Evolutionary conservation across 2,113 vertebrate genomes (phyloP), one percentile per base, ranked within the genome.

Genomic region (Excalfactoria chinensis): DNA sequence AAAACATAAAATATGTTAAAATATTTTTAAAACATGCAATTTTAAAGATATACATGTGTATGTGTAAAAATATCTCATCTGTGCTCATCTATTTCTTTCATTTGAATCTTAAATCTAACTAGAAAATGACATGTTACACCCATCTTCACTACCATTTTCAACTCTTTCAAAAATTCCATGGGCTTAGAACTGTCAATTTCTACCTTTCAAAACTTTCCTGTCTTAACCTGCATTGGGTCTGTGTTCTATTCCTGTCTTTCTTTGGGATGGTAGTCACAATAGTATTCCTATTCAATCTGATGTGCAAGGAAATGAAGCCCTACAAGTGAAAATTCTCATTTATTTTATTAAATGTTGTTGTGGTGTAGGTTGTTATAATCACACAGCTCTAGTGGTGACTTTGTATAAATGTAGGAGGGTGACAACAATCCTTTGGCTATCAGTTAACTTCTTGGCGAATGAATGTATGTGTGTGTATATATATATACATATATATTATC

Each of bases 301-400:
- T 86, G 86, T 55, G 5, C n/a, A 79, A 56, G 74, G 63, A 68
- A 66, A 67, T 1, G 4, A 71, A 81, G 13, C 35, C 83, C 51
- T 62, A 41, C 30, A 93, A 59, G 74, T 75, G 35, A 93, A 93
- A 84, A 86, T 8, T 75, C 63, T 82, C 53, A 25, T 15, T 53
- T 53, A 25, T 81, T 92, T 90, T 58, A 73, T 90, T 58, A 73
- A 41, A 56, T 5, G 19, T 81, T 46, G n/a, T 56, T 44, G 34
- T 21, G 78, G 60, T 73, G 6, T 44, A 60, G 44, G 74, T 74
- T 88, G 30, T 13, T 80, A 37, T 21, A 63, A 40, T 62, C 34
- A 68, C 28, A 67, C 35, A 80, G 76, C 70, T 68, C 26, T 43
- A 48, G 10, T 46, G 62, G 20, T 59, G 66, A 18, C 56, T 44